These are phyloP conservation scores for Corella eumyota DNA, from an alignment of 23 tunicate species.

Conservation along the genomic window DNA sequence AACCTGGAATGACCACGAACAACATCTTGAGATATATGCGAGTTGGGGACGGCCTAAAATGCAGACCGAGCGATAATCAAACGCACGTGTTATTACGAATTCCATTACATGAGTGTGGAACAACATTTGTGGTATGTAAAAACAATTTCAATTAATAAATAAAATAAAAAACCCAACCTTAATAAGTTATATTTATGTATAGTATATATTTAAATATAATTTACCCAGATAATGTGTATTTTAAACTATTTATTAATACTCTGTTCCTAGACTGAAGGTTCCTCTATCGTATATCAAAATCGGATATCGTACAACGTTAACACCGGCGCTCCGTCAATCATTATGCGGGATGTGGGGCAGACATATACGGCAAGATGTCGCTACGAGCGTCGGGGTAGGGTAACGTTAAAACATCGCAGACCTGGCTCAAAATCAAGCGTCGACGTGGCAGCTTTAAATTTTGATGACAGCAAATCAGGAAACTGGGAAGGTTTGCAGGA, in stretches of 20 bases:
- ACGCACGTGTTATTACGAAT: slow-evolving; percentile 38
- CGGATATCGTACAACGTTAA: slow-evolving; percentile 5
- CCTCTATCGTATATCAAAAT: slow-evolving; percentile 15
- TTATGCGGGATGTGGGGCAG: slow-evolving; percentile 39
- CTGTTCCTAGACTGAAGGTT: slow-evolving; percentile 35
- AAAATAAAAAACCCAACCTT: no score
- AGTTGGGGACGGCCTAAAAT: slow-evolving; percentile 13
- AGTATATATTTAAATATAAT: no score
- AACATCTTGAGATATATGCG: slow-evolving; percentile 13
- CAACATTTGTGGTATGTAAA: slow-evolving; percentile 8
- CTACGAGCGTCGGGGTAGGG: slow-evolving; percentile 44
- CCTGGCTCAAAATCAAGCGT: background rate
- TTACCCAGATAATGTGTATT: no score
- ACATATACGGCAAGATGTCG: slow-evolving; percentile 43
- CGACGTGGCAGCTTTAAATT: slow-evolving; percentile 32
- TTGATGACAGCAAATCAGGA: slow-evolving; percentile 1
- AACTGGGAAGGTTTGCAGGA: no score
- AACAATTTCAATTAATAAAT: no score
- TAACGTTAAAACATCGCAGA: slow-evolving; percentile 1
- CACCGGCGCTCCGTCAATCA: slow-evolving; percentile 7
- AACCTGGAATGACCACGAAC: slow-evolving; percentile 32
- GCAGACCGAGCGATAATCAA: slow-evolving; percentile 29
- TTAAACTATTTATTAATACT: no score
- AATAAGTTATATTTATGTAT: no score
- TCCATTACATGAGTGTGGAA: slow-evolving; percentile 32